Percentiles rank a stretch among this genome's conserved stretches.
phyloP scores from a whole-genome alignment of 2,888 invertebrate genomes.

The Gnatocerus cornutus region DNA sequence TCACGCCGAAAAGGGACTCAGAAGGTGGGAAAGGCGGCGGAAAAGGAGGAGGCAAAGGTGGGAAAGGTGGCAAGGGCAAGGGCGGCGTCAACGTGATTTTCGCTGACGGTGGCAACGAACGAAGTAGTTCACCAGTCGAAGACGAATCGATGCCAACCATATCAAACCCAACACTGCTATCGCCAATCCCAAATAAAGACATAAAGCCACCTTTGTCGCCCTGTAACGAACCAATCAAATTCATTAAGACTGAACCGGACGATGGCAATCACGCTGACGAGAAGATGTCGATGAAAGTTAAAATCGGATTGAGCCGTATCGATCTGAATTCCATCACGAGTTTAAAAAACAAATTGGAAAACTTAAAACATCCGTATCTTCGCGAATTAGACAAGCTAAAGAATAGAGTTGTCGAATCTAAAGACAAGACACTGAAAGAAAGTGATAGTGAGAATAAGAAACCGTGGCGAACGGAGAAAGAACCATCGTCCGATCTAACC shows the following conservation, averaged over 20 bases:
- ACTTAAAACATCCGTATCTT: constrained; percentile 52
- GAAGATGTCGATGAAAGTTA: constrained; percentile 58
- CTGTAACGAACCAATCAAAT: constrained; percentile 61
- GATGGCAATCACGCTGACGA: constrained; percentile 38
- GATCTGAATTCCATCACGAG: constrained; percentile 66
- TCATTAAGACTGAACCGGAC: constrained; percentile 69
- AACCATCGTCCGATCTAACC: constrained; percentile 16
- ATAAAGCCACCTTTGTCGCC: constrained; percentile 53
- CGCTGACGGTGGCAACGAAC: constrained; percentile 77
- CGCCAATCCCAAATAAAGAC: constrained; percentile 62
- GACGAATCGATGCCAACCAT: constrained; percentile 65
- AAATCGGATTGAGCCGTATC: constrained; percentile 67
- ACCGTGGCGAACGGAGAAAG: constrained; percentile 48
- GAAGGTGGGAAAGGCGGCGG: constrained; percentile 82
- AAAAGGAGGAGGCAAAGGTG: constrained; percentile 80
- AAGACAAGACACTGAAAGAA: constrained; percentile 52
- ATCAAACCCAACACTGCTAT: constrained; percentile 63
- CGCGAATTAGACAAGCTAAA: constrained; percentile 51
- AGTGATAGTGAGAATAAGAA: constrained; percentile 55
- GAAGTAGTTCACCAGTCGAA: constrained; percentile 69
- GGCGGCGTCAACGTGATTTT: constrained; percentile 80
- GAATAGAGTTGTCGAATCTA: constrained; percentile 48
- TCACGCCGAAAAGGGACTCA: constrained; percentile 75
- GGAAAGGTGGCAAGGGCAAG: constrained; percentile 73
- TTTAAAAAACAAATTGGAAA: constrained; percentile 56